Conservation (phyloP, 1,140 invertebrate genomes). For the Lerema accius region DNA sequence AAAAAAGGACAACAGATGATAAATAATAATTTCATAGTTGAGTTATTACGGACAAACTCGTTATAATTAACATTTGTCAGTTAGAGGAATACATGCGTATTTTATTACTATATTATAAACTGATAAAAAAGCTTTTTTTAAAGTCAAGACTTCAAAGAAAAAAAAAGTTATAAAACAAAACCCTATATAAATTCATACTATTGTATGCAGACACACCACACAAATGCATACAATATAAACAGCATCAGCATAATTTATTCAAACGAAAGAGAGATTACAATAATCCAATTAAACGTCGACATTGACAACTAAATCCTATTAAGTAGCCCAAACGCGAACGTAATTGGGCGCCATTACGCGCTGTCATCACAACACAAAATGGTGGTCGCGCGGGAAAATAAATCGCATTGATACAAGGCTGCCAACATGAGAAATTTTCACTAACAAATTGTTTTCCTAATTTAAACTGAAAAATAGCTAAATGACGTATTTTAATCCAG, state of each 20-base stretch:
- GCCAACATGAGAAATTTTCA: neutral
- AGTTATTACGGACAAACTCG: too few relatives aligned
- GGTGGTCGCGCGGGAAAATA: slow-evolving; percentile 67
- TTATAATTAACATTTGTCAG: too few relatives aligned
- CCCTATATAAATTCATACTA: neutral
- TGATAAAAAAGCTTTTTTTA: too few relatives aligned
- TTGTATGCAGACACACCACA: slow-evolving; percentile 13
- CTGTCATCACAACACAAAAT: slow-evolving; percentile 73
- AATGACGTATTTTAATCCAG: too few relatives aligned
- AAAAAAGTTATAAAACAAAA: too few relatives aligned
- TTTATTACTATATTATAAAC: too few relatives aligned
- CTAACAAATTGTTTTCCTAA: neutral
- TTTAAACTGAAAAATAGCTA: neutral
- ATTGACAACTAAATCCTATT: slow-evolving; percentile 79
- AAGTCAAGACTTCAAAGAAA: neutral
- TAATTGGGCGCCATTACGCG: slow-evolving; percentile 75
- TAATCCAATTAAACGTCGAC: slow-evolving; percentile 73
- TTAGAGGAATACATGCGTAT: too few relatives aligned
- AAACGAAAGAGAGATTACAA: slow-evolving; percentile 59
- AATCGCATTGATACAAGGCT: slow-evolving; percentile 54
- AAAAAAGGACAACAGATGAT: too few relatives aligned
- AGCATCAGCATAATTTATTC: slow-evolving; percentile 45
- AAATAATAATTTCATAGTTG: too few relatives aligned
- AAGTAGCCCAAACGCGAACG: slow-evolving; percentile 57
- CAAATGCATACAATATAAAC: slow-evolving; percentile 16